Conservation (phyloP, 1,140 invertebrate species). For the Armadillidium nasatum region DNA sequence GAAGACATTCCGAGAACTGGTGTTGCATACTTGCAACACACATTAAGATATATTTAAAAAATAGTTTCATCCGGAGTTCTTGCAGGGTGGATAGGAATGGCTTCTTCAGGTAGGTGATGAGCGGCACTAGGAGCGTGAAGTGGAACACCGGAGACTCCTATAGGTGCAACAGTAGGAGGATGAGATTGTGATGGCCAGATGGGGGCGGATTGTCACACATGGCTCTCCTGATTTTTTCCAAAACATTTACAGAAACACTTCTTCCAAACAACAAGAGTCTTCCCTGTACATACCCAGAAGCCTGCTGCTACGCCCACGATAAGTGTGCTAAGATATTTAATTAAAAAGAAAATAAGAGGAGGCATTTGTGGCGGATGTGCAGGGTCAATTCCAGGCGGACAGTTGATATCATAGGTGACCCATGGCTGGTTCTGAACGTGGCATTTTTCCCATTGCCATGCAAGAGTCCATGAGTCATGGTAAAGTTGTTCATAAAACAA, state of each 20-base stretch:
- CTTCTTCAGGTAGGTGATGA: conserved; percentile 38
- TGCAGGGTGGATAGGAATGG: conserved; percentile 39
- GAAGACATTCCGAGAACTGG: too few relatives aligned
- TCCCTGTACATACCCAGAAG: conserved; percentile 61
- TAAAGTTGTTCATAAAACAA: conserved; percentile 84
- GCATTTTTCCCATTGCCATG: conserved; percentile 67
- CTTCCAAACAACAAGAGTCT: conserved; percentile 65
- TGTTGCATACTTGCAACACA: too few relatives aligned
- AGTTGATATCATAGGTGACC: conserved; percentile 49
- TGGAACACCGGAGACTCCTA: conserved; percentile 20
- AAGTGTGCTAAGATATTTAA: conserved; percentile 56
- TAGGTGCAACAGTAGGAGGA: conserved; percentile 27
- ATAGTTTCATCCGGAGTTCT: conserved; percentile 43
- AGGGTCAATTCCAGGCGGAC: conserved; percentile 44
- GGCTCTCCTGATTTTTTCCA: conserved; percentile 36
- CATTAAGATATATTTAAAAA: conserved; percentile 26
- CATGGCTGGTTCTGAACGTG: conserved; percentile 47
- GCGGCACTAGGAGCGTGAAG: conserved; percentile 29
- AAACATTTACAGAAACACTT: conserved; percentile 40
- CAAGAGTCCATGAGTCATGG: conserved; percentile 60
- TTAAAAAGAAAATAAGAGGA: conserved; percentile 56
- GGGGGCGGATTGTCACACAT: conserved; percentile 45
- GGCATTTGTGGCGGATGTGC: conserved; percentile 46
- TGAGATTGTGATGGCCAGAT: conserved; percentile 37
- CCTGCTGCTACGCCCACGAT: conserved; percentile 61